Base-by-base conservation (phyloP, 30 jellyfish, hydroid and myxozoan genomes). In the Euphysa ruthae region DNA sequence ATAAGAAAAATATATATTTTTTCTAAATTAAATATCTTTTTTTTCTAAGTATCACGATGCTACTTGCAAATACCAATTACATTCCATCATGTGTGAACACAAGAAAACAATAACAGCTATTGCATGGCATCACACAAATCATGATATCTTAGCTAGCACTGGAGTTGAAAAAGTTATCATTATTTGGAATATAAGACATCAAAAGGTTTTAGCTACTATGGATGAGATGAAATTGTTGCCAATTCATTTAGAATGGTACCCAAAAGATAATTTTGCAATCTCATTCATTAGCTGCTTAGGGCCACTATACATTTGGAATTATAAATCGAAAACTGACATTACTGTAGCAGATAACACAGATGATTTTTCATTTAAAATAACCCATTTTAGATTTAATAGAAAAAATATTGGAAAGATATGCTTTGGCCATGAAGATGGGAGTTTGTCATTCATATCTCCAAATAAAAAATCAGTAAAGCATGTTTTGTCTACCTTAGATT, bases 1-100 rank as follows among this genome's bases (percentile, higher is more conserved):
- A n/a, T n/a, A n/a, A n/a, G n/a, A n/a, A n/a, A n/a, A n/a, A n/a
- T n/a, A n/a, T n/a, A n/a, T n/a, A n/a, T n/a, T n/a, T n/a, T n/a
- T n/a, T n/a, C n/a, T n/a, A n/a, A n/a, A n/a, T n/a, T n/a, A n/a
- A n/a, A n/a, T n/a, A n/a, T n/a, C n/a, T n/a, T n/a, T n/a, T 60
- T 26, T 3, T 0, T 81, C 63, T 4, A 15, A 81, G 94, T 57
- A 71, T 76, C 75, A 81, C 29, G 18, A 71, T 0, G 35, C 49
- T 14, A 66, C 73, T 30, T 38, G 43, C 49, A 56, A 81, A 44
- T 81, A 58, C 71, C 44, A 42, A 24, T 76, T 81, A 2, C 94
- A 81, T 62, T 81, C 94, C 23, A 77, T 81, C 27, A 81, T 81
- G 27, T 68, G 87, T n/a, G 94, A 81, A 18, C 94, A 81, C 74